These are phyloP conservation scores for Rynchops niger DNA, from an alignment of 2,113 vertebrate genomes.

Conservation along the genomic window DNA sequence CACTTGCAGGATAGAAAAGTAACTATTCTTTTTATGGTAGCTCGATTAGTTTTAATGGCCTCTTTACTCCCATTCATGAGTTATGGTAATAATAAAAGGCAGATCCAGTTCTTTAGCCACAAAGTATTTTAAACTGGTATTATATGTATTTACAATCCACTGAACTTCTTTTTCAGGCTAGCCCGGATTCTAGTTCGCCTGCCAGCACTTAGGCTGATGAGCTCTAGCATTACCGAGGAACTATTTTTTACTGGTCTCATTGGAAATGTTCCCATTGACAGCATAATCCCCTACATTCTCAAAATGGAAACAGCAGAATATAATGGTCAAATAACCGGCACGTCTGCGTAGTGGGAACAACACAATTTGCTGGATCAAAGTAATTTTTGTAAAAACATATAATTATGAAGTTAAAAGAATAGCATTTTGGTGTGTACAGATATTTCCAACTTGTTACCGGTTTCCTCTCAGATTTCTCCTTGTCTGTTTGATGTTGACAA, in stretches of 20 bases:
- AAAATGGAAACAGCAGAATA: slow-evolving; percentile 99
- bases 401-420: not conserved
- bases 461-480: slow-evolving; percentile 40
- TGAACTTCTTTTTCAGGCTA: slow-evolving; percentile 78
- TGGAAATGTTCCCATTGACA: slow-evolving; percentile 97
- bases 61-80: not conserved
- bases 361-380: not conserved
- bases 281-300: slow-evolving; percentile 99
- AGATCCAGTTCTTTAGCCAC: not conserved
- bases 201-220: slow-evolving; percentile 95
- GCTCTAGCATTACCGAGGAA: slow-evolving; percentile 95
- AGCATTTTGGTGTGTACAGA: slow-evolving; percentile 56
- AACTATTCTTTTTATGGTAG: not conserved
- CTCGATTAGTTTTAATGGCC: not conserved
- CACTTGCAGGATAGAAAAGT: not conserved
- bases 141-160: not conserved
- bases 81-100: not conserved
- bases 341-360: slow-evolving; percentile 72
- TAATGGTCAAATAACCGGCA: slow-evolving; percentile 91
- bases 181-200: slow-evolving; percentile 94
- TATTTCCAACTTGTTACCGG: slow-evolving; percentile 17
- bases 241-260: slow-evolving; percentile 98
- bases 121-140: not conserved
- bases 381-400: not conserved
- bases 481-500: slow-evolving; percentile 28